Conservation (phyloP, 2,113 vertebrate species). For the Ceyx cyanopectus region DNA sequence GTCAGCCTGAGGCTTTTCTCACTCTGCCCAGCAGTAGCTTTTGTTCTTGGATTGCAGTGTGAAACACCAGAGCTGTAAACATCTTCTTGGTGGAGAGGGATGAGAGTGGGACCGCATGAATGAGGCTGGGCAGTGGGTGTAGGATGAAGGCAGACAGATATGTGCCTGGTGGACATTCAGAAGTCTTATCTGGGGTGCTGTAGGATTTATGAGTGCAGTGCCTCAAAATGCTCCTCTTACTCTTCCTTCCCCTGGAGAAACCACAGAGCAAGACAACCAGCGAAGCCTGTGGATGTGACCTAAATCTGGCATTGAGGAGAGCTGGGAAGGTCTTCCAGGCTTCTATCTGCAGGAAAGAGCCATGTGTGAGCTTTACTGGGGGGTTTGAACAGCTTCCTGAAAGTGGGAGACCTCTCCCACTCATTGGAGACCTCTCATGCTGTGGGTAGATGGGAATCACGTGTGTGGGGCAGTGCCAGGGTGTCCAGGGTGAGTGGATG, state of each 20-base stretch:
- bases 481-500: accelerated
- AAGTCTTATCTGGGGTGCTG: background rate
- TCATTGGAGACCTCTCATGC: background rate
- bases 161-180: background rate
- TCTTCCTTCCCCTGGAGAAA: background rate
- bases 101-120: background rate
- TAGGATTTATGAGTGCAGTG: background rate
- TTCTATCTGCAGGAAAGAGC: background rate
- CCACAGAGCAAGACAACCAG: background rate
- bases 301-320: background rate
- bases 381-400: background rate
- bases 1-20: background rate
- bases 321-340: background rate
- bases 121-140: accelerated
- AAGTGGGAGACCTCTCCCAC: background rate
- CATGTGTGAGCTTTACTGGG: background rate
- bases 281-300: background rate
- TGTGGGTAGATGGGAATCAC: accelerated
- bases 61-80: background rate
- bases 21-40: background rate
- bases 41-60: background rate
- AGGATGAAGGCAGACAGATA: background rate
- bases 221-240: background rate
- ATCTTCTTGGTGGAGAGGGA: background rate
- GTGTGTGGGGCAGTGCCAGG: accelerated